A percentile compares a stretch with the other conserved stretches of the same genome.
phyloP scores from a whole-genome alignment of 2,888 invertebrate genomes.

The Hedychridium roseum region DNA sequence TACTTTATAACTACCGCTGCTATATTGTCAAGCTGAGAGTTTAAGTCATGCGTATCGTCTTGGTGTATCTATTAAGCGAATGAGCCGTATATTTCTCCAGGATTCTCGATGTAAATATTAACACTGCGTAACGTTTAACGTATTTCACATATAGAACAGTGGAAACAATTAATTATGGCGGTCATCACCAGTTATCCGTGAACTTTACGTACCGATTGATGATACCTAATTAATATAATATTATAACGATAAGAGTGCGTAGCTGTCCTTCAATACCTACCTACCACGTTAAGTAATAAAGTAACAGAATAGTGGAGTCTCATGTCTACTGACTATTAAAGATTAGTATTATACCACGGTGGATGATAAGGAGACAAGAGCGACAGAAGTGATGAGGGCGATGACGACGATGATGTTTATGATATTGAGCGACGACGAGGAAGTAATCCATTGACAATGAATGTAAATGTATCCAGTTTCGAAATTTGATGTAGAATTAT shows the following conservation, averaged over 20 bases:
- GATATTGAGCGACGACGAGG: conserved; percentile 30
- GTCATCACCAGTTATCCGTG: conserved; percentile 14
- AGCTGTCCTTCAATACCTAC: conserved; percentile 60
- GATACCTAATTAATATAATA: conserved; percentile 61
- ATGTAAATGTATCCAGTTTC: conserved; percentile 65
- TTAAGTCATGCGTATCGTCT: conserved; percentile 45
- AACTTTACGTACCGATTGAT: conserved; percentile 33
- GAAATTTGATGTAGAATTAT: conserved; percentile 64
- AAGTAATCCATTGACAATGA: conserved; percentile 64
- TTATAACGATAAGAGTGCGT: conserved; percentile 56
- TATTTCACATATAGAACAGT: conserved; percentile 29
- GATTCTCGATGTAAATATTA: conserved; percentile 63
- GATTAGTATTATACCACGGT: conserved; percentile 54
- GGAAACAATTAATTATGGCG: conserved; percentile 15
- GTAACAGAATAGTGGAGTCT: conserved; percentile 50
- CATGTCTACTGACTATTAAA: conserved; percentile 58
- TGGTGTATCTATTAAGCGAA: conserved; percentile 50
- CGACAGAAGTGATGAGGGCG: conserved; percentile 35
- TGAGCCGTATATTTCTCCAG: conserved; percentile 54
- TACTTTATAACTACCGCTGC: no score
- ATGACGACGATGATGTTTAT: conserved; percentile 29
- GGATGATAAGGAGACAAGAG: conserved; percentile 26
- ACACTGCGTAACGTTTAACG: conserved; percentile 49
- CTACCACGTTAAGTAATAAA: conserved; percentile 57
- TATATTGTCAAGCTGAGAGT: conserved; percentile 18